phyloP scores from a whole-genome alignment of 1,140 invertebrate species.

The Paralvinella palmiformis region DNA sequence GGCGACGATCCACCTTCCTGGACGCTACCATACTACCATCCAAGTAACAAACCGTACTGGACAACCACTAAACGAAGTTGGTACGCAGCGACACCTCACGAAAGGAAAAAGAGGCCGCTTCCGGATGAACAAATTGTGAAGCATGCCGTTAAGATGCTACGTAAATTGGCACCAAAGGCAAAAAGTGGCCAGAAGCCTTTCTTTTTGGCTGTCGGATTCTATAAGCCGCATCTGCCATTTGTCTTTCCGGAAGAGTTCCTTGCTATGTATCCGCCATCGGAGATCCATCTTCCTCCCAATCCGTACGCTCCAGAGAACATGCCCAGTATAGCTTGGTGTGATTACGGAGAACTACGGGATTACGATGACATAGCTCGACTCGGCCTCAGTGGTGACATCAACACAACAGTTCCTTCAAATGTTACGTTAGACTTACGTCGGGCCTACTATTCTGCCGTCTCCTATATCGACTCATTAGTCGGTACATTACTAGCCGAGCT shows the following conservation, averaged over 20 bases:
- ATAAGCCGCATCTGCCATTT: constrained; percentile 12
- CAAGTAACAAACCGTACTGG: too few relatives aligned
- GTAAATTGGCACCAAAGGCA: neutral
- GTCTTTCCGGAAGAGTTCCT: constrained; percentile 3
- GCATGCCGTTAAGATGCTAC: neutral
- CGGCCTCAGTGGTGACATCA: neutral
- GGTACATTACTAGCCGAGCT: neutral
- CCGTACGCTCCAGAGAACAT: constrained; percentile 20
- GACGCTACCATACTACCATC: constrained; percentile 14
- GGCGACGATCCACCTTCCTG: constrained; percentile 16
- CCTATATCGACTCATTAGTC: constrained; percentile 2
- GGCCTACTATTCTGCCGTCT: constrained; percentile 22
- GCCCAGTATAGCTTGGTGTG: constrained; percentile 21
- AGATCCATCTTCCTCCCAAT: constrained; percentile 20
- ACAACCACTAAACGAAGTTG: neutral
- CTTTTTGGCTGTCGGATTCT: constrained; percentile 10
- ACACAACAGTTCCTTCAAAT: neutral
- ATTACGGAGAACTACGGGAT: constrained; percentile 15
- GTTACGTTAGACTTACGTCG: neutral
- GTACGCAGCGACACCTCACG: neutral
- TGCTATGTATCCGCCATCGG: neutral
- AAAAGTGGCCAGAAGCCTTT: neutral
- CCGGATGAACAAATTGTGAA: neutral
- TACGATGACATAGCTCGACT: neutral
- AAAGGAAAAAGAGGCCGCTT: neutral